Evolutionary conservation across 2,888 invertebrate genomes (phyloP), one percentile per base, ranked within the genome.

Genomic region (Neuroscelio doddi): DNA sequence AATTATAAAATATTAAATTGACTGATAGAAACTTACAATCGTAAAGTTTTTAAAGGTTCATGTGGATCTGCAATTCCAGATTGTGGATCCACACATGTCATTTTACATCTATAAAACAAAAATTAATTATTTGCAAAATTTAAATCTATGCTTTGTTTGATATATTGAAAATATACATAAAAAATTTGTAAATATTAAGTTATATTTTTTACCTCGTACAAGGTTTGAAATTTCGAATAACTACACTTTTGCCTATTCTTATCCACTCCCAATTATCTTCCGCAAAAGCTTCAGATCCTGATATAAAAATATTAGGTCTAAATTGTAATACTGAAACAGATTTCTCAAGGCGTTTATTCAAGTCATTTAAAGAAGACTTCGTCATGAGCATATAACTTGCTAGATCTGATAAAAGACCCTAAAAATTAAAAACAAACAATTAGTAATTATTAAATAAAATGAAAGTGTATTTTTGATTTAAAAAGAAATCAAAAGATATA

Each of bases 201-300:
- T 7, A 16, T 9, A 32, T n/a, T 30, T 1, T 39, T 24, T 85
- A 89, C 86, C 89, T 86, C 1, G 87, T 85, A 70, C 89, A 89
- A 1, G 87, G 87, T 74, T 88, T 89, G 10, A 88, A 83, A 68
- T 87, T 86, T 64, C 87, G 81, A 36, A 89, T 82, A 8, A 86
- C 69, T 0, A 85, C 85, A 0, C 74, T 72, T 24, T 86, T 82
- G 0, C 89, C 89, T 16, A 90, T 86, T 76, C 85, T 87, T 15
- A 89, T 81, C 86, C 87, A 89, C 14, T 86, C 84, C 89, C 89
- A 89, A 14, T 81, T 72, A 62, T 89, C 89, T 79, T 90, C 89
- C 1, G 77, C 83, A 68, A 84, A 88, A 1, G 88, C 76, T 14
- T 80, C 69, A 14, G 80, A 76, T 7, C 86, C 87, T 14, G 86